A percentile compares a stretch with the other conserved stretches of the same genome.
Conservation (phyloP, 2,888 invertebrate species). For the Athripsodes cinereus region DNA sequence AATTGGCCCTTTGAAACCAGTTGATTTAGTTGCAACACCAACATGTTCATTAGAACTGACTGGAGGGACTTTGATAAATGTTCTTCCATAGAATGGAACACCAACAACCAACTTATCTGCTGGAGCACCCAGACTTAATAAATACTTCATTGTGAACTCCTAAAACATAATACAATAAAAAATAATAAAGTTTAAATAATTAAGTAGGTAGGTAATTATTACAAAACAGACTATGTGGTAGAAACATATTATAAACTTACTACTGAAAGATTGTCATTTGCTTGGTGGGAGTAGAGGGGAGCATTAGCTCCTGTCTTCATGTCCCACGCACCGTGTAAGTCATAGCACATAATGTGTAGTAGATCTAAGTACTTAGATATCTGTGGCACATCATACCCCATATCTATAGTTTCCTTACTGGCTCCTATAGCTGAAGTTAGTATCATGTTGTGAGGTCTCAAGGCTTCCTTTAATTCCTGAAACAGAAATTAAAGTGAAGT, state of each 20-base stretch:
- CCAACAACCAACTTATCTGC: constrained; percentile 75
- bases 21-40: constrained; percentile 47
- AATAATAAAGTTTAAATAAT: neutral
- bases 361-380: constrained; percentile 63
- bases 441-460: constrained; percentile 60
- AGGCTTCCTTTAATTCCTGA: constrained; percentile 66
- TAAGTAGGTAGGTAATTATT: neutral
- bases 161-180: constrained; percentile 33
- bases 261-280: constrained; percentile 57
- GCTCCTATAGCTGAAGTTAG: constrained; percentile 81
- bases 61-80: constrained; percentile 53
- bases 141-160: constrained; percentile 71
- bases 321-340: constrained; percentile 85
- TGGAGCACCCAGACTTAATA: constrained; percentile 66
- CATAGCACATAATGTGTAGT: constrained; percentile 84
- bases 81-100: constrained; percentile 77
- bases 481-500: constrained; percentile 9
- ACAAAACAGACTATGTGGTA: neutral
- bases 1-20: constrained; percentile 71
- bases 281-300: constrained; percentile 53
- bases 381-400: constrained; percentile 69
- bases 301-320: constrained; percentile 69
- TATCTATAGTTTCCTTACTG: constrained; percentile 66
- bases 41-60: constrained; percentile 37
- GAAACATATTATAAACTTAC: constrained; percentile 40